These are phyloP conservation scores for Myotis daubentonii DNA, from an alignment of 2,797 vertebrate genomes.

Conservation along the genomic window DNA sequence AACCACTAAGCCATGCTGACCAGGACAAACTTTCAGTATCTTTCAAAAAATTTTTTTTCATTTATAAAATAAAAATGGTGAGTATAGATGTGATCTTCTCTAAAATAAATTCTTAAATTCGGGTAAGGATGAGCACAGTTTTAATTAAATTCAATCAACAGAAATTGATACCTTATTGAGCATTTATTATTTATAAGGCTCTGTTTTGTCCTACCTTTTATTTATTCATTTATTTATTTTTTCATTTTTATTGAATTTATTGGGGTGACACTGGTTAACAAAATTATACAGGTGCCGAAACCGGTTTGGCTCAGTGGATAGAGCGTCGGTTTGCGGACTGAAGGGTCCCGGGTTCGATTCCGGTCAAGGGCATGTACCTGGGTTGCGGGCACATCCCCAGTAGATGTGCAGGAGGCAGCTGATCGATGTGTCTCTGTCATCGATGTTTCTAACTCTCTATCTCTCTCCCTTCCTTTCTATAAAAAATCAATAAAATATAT, in stretches of 20 bases:
- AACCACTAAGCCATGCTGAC: background rate
- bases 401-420: too few species aligned
- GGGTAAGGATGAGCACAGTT: background rate
- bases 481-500: too few species aligned
- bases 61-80: background rate
- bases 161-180: background rate
- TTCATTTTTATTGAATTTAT: background rate
- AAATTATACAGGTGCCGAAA: background rate
- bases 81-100: background rate
- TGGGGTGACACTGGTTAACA: background rate
- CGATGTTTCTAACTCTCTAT: too few species aligned
- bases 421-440: too few species aligned
- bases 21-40: background rate
- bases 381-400: too few species aligned
- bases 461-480: too few species aligned
- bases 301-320: too few species aligned
- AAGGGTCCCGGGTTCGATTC: too few species aligned
- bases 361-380: too few species aligned
- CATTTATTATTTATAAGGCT: background rate
- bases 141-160: background rate
- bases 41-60: background rate
- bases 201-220: background rate
- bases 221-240: background rate
- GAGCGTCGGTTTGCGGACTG: too few species aligned
- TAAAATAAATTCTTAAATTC: constrained; percentile 20